Percentiles rank a stretch among this genome's conserved stretches.
Conservation (phyloP, 2,113 vertebrate genomes). For the Jacana jacana region DNA sequence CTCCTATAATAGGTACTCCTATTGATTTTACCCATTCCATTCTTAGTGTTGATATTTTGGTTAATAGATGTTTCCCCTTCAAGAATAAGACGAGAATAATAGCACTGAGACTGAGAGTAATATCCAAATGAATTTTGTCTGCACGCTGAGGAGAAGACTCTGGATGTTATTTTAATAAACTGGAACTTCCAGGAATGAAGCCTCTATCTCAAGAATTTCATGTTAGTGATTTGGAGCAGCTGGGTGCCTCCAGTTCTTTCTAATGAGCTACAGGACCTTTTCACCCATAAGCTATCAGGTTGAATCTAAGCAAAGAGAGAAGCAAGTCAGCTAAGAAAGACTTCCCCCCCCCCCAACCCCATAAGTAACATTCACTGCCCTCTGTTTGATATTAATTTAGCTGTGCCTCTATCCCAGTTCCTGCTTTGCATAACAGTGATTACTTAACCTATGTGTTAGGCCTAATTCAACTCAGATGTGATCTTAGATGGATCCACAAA, state of each 20-base stretch:
- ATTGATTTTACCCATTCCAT: background rate
- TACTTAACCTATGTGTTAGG: background rate
- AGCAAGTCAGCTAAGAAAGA: background rate
- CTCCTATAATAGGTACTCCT: background rate
- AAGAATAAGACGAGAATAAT: background rate
- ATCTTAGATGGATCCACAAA: background rate
- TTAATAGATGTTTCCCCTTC: background rate
- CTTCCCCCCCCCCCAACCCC: no score
- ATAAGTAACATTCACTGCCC: background rate
- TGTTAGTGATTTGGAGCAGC: background rate
- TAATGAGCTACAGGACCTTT: background rate
- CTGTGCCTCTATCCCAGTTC: background rate
- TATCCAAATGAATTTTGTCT: background rate
- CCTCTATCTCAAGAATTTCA: background rate
- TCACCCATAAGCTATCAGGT: background rate
- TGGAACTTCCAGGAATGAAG: background rate
- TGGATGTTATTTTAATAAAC: background rate
- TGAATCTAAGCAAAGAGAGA: background rate
- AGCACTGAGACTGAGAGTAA: background rate
- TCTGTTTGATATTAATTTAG: background rate
- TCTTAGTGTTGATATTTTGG: background rate
- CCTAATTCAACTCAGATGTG: background rate
- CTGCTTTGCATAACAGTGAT: background rate
- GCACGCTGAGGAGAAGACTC: background rate
- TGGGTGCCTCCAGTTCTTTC: background rate